Percentiles rank a stretch among this genome's conserved stretches.
Conservation (phyloP, 1,140 invertebrate genomes). For the Pseudomyrmex flavicornis region DNA sequence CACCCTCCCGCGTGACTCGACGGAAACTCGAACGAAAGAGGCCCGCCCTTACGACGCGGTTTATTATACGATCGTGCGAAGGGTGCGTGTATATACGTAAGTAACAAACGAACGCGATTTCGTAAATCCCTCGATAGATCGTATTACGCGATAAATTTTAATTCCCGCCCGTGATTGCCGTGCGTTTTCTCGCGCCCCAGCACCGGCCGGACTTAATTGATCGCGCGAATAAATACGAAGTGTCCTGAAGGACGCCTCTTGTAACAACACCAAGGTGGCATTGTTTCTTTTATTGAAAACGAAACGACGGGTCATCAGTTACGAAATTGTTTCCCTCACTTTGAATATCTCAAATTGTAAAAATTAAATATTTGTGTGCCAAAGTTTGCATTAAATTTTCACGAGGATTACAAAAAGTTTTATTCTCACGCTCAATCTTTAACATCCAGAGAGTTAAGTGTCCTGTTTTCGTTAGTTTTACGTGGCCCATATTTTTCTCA, state of each 20-base stretch:
- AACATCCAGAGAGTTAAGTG: too few species aligned
- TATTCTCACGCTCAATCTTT: too few species aligned
- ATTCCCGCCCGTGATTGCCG: conserved; percentile 42
- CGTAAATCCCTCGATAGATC: conserved; percentile 52
- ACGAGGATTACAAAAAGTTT: too few species aligned
- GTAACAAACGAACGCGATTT: conserved; percentile 16
- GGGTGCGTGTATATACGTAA: conserved; percentile 18
- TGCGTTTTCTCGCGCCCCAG: conserved; percentile 34
- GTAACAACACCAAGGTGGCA: background rate
- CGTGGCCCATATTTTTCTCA: too few species aligned
- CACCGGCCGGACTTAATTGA: background rate
- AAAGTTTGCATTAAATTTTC: too few species aligned
- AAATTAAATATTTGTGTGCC: too few species aligned
- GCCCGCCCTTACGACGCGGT: conserved; percentile 45
- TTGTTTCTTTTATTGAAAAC: background rate
- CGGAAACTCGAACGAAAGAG: conserved; percentile 64
- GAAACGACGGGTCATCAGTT: background rate
- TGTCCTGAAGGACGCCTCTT: background rate
- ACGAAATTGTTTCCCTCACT: background rate
- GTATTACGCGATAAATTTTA: conserved; percentile 57
- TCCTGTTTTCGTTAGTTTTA: too few species aligned
- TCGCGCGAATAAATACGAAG: conserved; percentile 42
- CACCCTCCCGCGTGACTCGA: conserved; percentile 65
- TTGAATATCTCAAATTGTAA: too few species aligned
- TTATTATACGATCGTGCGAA: conserved; percentile 52